These are phyloP conservation scores for Copsychus sechellarum DNA, from an alignment of 2,113 vertebrate genomes.

Conservation along the genomic window DNA sequence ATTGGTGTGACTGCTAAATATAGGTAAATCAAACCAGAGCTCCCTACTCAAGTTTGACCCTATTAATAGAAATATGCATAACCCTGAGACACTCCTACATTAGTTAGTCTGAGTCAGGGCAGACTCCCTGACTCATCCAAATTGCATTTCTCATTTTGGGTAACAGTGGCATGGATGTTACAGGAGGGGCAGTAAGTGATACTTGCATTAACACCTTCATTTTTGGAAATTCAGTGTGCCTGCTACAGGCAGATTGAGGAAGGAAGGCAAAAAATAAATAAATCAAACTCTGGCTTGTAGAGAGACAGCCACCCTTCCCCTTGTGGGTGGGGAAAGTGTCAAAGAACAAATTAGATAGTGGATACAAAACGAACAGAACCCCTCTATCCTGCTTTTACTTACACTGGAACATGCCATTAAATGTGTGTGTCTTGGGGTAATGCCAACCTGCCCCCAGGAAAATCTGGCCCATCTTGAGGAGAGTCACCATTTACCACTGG, in stretches of 20 bases:
- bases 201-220: constrained; percentile 14
- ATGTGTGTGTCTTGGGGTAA: neutral
- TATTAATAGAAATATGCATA: constrained; percentile 3
- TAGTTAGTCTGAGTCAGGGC: neutral
- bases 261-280: neutral
- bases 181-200: neutral
- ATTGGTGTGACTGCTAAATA: constrained; percentile 4
- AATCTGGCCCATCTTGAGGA: neutral
- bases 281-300: neutral
- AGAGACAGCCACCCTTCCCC: neutral
- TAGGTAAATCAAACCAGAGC: constrained; percentile 8
- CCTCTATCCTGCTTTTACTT: neutral
- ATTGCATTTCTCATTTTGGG: constrained; percentile 20
- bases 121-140: constrained; percentile 24
- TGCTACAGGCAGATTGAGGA: neutral
- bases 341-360: neutral
- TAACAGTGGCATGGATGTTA: neutral
- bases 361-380: neutral
- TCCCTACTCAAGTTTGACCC: constrained; percentile 5
- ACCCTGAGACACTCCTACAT: neutral
- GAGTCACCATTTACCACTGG: neutral
- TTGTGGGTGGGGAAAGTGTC: neutral
- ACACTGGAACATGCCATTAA: neutral
- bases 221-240: neutral
- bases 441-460: constrained; percentile 10